Evolutionary conservation across 2,113 vertebrate species (phyloP).

Genomic region (Onychostruthus taczanowskii): DNA sequence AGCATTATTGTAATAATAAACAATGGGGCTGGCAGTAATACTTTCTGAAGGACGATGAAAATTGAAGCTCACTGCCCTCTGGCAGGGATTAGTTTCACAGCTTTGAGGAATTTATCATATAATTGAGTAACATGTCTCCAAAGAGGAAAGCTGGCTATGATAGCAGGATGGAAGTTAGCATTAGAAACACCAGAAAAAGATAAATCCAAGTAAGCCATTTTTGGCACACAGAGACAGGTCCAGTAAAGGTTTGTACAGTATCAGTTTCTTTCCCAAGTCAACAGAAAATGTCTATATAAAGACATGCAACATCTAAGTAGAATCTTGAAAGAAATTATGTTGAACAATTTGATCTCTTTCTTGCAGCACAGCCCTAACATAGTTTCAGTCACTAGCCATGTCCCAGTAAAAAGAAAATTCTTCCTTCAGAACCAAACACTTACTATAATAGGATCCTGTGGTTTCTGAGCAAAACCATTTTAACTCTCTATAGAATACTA

Average conservation of each 20-base stretch:
- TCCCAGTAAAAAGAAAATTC: neutral
- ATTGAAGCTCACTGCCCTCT: neutral
- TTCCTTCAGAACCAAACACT: neutral
- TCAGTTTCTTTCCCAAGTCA: neutral
- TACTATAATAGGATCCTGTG: neutral
- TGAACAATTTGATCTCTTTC: neutral
- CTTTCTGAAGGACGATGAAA: neutral
- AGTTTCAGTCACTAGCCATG: neutral
- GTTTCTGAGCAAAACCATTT: neutral
- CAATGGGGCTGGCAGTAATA: neutral
- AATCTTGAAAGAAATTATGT: neutral
- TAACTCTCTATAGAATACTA: neutral
- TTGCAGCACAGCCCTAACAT: neutral
- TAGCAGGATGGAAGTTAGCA: neutral
- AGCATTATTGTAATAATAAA: neutral
- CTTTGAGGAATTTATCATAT: neutral
- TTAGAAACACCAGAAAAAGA: neutral
- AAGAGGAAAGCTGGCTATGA: slow-evolving; percentile 4
- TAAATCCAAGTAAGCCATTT: neutral
- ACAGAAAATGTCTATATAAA: neutral
- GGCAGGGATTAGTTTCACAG: neutral
- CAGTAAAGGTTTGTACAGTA: neutral
- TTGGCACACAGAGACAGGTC: neutral
- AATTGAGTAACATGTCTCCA: neutral
- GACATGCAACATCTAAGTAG: neutral